A percentile compares a stretch with the other conserved stretches of the same genome.
phyloP scores from a whole-genome alignment of 2,113 vertebrate genomes.

The Mustela lutreola region DNA sequence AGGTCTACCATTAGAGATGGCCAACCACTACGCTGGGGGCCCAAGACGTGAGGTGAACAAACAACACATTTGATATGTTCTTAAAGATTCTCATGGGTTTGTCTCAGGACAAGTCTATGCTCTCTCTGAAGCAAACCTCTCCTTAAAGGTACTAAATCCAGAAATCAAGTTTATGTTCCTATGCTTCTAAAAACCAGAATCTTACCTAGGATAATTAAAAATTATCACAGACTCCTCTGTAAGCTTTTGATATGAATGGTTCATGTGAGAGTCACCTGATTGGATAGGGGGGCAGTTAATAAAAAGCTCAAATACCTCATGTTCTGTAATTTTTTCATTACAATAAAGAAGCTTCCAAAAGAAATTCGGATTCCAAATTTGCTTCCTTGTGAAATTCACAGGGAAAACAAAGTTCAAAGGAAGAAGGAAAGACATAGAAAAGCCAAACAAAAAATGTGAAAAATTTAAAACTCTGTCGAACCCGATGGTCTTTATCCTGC shows the following conservation, averaged over 20 bases:
- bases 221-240: neutral
- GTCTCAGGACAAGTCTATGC: neutral
- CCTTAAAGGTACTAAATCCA: neutral
- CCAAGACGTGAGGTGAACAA: neutral
- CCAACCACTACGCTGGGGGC: neutral
- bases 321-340: neutral
- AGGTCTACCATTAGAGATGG: neutral
- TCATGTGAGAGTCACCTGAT: neutral
- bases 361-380: neutral
- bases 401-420: neutral
- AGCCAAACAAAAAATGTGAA: no score
- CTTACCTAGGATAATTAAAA: neutral
- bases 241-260: constrained; percentile 9
- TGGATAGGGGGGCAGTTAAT: neutral
- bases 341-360: neutral
- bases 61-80: neutral
- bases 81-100: neutral
- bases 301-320: neutral
- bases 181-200: neutral
- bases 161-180: neutral
- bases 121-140: neutral
- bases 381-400: neutral
- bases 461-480: no score
- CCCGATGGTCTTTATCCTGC: no score
- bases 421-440: neutral